These are phyloP conservation scores for Aspiorhynchus laticeps DNA, from an alignment of 2,113 vertebrate species.

Conservation along the genomic window DNA sequence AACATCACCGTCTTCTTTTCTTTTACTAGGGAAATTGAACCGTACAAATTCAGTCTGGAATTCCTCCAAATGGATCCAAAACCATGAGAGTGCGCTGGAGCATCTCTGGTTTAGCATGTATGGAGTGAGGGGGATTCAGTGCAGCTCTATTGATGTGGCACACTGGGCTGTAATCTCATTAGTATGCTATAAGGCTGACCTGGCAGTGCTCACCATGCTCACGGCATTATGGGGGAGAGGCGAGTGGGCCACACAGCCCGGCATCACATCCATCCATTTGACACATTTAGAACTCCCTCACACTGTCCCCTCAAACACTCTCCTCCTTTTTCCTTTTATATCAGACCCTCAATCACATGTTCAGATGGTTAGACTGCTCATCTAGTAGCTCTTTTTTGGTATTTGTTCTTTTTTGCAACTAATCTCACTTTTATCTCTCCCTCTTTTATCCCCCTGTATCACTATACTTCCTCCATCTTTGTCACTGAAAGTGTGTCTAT, in stretches of 20 bases:
- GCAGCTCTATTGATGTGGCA: conserved; percentile 49
- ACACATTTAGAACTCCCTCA: conserved; percentile 56
- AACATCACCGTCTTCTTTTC: conserved; percentile 2
- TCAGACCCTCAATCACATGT: not conserved
- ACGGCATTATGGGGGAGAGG: conserved; percentile 54
- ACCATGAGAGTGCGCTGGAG: not conserved
- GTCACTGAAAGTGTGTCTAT: conserved; percentile 7
- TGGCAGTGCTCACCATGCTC: conserved; percentile 42
- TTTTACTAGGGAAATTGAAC: not conserved
- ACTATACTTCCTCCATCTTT: conserved; percentile 12
- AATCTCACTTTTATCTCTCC: conserved; percentile 35
- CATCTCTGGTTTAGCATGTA: conserved; percentile 53
- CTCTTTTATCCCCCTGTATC: not conserved
- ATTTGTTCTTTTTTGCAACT: conserved; percentile 14
- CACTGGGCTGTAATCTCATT: conserved; percentile 60
- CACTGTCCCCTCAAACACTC: conserved; percentile 31
- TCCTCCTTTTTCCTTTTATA: conserved; percentile 28
- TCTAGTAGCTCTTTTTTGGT: not conserved
- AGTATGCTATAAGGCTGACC: conserved; percentile 55
- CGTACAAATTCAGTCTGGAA: conserved; percentile 4
- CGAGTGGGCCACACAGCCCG: conserved; percentile 47
- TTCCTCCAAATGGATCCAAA: not conserved
- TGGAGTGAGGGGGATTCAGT: conserved; percentile 14
- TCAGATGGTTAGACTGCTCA: conserved; percentile 1
- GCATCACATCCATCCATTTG: conserved; percentile 56